Base-by-base conservation (phyloP, 1,140 invertebrate species). In the Zophobas atratus region DNA sequence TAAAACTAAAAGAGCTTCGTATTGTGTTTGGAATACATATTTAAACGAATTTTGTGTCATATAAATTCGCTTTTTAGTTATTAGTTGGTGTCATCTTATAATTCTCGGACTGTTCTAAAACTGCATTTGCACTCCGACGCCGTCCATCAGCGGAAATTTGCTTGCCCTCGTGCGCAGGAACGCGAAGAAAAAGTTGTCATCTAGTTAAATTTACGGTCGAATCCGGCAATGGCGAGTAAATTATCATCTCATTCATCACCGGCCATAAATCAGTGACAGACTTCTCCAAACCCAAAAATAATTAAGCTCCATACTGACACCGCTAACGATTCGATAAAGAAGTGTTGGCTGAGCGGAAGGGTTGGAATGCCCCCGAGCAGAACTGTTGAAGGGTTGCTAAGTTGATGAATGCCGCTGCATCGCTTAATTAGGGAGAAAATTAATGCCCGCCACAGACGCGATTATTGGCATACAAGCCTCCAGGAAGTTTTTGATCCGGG, bases 381-480 rank as follows among this genome's bases (percentile, higher is more conserved):
- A 73, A 60, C 70, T 76, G 77, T 75, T 74, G 76, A 81, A 82
- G 81, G 80, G 82, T 81, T 82, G 76, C 73, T 57, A 71, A 83
- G 76, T 81, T 83, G 82, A 83, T 82, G 81, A 83, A 83, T 82
- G 78, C 77, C 78, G 76, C 78, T 81, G 81, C 74, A 80, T 49
- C 70, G 77, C 79, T 84, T 84, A 84, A 84, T 84, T 82, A 82
- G 80, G 81, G 82, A 81, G 82, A 82, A 84, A 84, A 84, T 84
- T 82, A 81, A 84, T 84, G 80, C 77, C 77, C 75, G 77, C 76
- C 70, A 56, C 71, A 53, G 33, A 6, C 20, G 49, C 60, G 60
- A 67, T 67, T 67, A 67, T 67, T 43, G 56, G 34, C 55, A 38
- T 39, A 35, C 36, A n/a, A 38, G 6, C 51, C 60, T 77, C 56